phyloP scores from a whole-genome alignment of 2,113 vertebrate species.

The Zeus faber region DNA sequence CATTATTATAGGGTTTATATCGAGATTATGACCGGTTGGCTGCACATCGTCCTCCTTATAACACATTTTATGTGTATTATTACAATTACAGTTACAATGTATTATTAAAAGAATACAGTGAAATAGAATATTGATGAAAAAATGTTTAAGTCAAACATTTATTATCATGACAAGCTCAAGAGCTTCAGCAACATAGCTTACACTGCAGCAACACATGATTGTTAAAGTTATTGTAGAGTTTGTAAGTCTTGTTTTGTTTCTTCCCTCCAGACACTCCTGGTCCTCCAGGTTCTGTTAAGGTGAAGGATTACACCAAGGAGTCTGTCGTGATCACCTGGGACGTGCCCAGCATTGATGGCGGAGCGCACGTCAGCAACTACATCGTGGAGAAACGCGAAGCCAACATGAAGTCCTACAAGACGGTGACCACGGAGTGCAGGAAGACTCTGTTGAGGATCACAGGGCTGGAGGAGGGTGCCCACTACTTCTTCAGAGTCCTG shows the following conservation, averaged over 20 bases:
- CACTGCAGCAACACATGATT: too few species aligned
- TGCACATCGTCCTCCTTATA: too few species aligned
- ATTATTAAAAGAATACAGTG: too few species aligned
- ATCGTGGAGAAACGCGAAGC: constrained; percentile 96
- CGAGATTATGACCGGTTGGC: too few species aligned
- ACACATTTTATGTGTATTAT: too few species aligned
- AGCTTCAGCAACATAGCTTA: too few species aligned
- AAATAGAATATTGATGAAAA: too few species aligned
- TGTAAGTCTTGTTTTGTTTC: not conserved
- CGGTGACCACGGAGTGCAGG: constrained; percentile 92
- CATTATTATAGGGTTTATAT: too few species aligned
- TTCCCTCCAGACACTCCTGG: constrained; percentile 87
- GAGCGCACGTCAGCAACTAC: constrained; percentile 94
- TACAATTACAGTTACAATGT: too few species aligned
- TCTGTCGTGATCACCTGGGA: constrained; percentile 98
- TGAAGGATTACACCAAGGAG: constrained; percentile 95
- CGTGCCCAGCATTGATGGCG: constrained; percentile 89
- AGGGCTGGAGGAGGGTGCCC: constrained; percentile 85
- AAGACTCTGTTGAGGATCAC: constrained; percentile 92
- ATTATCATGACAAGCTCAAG: too few species aligned
- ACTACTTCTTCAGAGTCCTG: constrained; percentile 96
- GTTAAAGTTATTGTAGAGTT: too few species aligned
- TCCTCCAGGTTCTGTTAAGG: constrained; percentile 84
- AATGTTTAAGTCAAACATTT: too few species aligned
- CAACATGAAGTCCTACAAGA: constrained; percentile 96